A percentile compares a stretch with the other conserved stretches of the same genome.
phyloP scores from a whole-genome alignment of 2,113 vertebrate genomes.

The Sander vitreus region DNA sequence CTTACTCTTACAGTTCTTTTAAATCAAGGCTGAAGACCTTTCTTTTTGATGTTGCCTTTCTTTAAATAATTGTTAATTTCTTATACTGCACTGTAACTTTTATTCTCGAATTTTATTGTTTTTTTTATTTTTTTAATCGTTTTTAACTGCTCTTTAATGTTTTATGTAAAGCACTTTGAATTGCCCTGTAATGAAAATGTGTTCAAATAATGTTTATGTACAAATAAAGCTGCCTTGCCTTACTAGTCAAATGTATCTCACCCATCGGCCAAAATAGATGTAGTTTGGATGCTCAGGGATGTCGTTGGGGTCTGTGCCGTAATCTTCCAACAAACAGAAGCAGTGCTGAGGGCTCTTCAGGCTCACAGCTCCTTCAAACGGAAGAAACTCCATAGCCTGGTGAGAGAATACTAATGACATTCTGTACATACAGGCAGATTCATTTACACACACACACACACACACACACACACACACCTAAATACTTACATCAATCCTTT shows the following conservation, averaged over 20 bases:
- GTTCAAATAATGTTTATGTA: too few relatives aligned
- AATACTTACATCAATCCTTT: slow-evolving; percentile 93
- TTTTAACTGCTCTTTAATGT: too few relatives aligned
- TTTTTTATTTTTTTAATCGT: too few relatives aligned
- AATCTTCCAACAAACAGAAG: slow-evolving; percentile 96
- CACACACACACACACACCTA: neutral
- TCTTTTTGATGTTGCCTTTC: too few relatives aligned
- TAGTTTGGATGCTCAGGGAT: slow-evolving; percentile 90
- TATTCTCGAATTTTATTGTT: too few relatives aligned
- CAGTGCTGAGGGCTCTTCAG: slow-evolving; percentile 92
- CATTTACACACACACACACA: neutral
- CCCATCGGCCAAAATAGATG: slow-evolving; percentile 98
- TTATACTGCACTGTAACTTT: too few relatives aligned
- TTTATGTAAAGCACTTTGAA: too few relatives aligned
- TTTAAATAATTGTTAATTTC: too few relatives aligned
- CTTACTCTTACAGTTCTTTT: too few relatives aligned
- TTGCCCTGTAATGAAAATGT: too few relatives aligned
- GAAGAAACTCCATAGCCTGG: slow-evolving; percentile 94
- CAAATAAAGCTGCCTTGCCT: too few relatives aligned
- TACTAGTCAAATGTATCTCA: slow-evolving; percentile 75
- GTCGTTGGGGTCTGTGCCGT: slow-evolving; percentile 92
- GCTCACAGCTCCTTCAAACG: slow-evolving; percentile 93
- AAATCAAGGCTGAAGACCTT: too few relatives aligned
- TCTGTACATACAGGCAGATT: neutral
- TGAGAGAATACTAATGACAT: neutral